Percentiles rank a stretch among this genome's conserved stretches.
These are phyloP conservation scores for Podarcis lilfordi DNA, from an alignment of 2,797 vertebrate genomes.

Conservation along the genomic window DNA sequence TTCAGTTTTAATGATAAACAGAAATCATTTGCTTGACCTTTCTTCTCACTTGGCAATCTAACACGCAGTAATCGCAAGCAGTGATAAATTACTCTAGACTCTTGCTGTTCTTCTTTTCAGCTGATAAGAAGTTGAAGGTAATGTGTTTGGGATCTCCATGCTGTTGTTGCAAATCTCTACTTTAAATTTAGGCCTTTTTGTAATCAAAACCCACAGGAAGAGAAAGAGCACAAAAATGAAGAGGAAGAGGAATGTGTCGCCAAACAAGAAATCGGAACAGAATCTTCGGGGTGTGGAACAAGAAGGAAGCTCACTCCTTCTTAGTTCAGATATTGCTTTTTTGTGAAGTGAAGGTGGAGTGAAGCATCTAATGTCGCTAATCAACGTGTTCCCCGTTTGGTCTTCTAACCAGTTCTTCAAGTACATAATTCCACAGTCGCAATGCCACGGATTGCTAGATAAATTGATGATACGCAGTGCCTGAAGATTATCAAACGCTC, in stretches of 20 bases:
- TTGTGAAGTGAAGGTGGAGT: slow-evolving; percentile 72
- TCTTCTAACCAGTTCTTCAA: slow-evolving; percentile 80
- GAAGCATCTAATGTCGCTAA: slow-evolving; percentile 69
- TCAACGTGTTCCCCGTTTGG: slow-evolving; percentile 57
- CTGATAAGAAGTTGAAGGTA: slow-evolving; percentile 13
- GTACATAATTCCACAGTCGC: slow-evolving; percentile 83
- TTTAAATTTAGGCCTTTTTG: slow-evolving; percentile 73
- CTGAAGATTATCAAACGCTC: slow-evolving; percentile 77
- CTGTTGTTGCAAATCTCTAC: slow-evolving; percentile 74
- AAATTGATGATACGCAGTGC: slow-evolving; percentile 74
- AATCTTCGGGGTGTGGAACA: slow-evolving; percentile 50
- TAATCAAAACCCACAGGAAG: slow-evolving; percentile 75
- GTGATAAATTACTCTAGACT: background rate
- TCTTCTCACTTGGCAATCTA: slow-evolving; percentile 5
- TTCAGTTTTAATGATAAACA: slow-evolving; percentile 22
- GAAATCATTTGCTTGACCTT: slow-evolving; percentile 16
- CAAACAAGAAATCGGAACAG: slow-evolving; percentile 52
- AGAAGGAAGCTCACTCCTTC: slow-evolving; percentile 65
- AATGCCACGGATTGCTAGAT: slow-evolving; percentile 83
- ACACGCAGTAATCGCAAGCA: background rate
- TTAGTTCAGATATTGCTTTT: slow-evolving; percentile 72
- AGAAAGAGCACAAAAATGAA: slow-evolving; percentile 61
- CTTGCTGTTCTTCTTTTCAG: slow-evolving; percentile 10
- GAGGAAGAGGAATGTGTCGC: slow-evolving; percentile 39
- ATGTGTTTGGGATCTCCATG: background rate